Evolutionary conservation across 2,113 vertebrate genomes (phyloP).

Genomic region (Pituophis catenifer): DNA sequence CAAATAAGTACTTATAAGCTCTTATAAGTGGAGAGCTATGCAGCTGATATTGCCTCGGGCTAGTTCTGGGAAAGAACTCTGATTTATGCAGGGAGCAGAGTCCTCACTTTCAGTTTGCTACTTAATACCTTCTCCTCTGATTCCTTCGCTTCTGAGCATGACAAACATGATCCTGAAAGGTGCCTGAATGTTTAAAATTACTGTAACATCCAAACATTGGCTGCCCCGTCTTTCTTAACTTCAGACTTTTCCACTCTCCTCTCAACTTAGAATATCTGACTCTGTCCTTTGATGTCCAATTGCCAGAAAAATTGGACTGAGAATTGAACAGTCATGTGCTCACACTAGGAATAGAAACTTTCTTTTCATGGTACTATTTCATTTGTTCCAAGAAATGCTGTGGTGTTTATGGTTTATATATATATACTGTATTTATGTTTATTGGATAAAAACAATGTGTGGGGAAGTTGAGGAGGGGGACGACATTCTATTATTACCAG

Average conservation of each 20-base stretch:
- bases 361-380: neutral
- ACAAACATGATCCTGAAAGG: neutral
- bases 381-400: constrained; percentile 10
- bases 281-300: constrained; percentile 20
- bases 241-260: constrained; percentile 7
- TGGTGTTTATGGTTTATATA: neutral
- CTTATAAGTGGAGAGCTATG: neutral
- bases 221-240: neutral
- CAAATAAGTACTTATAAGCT: neutral
- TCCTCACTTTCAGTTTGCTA: neutral
- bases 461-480: neutral
- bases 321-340: neutral
- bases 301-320: constrained; percentile 12
- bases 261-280: neutral
- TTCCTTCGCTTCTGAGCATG: neutral
- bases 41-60: neutral
- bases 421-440: neutral
- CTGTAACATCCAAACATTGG: neutral
- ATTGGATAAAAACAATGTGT: neutral
- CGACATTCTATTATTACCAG: neutral
- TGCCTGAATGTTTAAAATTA: constrained; percentile 3
- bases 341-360: neutral
- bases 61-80: neutral
- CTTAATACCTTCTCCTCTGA: neutral
- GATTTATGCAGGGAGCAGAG: neutral